Evolutionary conservation across 1,140 invertebrate genomes (phyloP).

Genomic region (Euschistus heros): DNA sequence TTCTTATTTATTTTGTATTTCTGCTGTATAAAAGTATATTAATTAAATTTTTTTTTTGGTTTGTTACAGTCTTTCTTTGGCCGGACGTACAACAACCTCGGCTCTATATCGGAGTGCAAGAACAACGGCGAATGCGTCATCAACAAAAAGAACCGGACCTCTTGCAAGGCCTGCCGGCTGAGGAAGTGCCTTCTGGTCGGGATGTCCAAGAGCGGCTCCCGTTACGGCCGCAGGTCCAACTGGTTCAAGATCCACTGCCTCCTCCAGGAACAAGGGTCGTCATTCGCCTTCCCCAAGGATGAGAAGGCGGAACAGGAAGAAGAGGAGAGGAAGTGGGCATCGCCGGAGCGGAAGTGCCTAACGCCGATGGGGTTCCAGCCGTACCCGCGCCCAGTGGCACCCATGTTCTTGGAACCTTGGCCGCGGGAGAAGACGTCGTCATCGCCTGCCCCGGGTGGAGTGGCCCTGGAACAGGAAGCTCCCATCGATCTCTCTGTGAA

Average conservation of each 20-base stretch:
- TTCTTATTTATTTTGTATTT: too few relatives aligned
- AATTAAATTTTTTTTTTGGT: constrained; percentile 31
- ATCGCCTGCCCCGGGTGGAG: not conserved
- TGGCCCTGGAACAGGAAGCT: constrained; percentile 21
- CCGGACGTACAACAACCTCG: constrained; percentile 88
- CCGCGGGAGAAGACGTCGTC: constrained; percentile 12
- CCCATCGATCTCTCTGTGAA: constrained; percentile 27
- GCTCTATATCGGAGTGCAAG: constrained; percentile 82
- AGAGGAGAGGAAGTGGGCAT: not conserved
- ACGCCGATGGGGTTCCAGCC: constrained; percentile 7
- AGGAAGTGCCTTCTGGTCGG: constrained; percentile 86
- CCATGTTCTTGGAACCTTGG: constrained; percentile 17
- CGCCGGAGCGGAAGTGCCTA: not conserved
- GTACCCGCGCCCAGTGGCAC: not conserved
- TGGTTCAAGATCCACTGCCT: constrained; percentile 54
- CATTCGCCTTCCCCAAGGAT: not conserved
- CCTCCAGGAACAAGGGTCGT: constrained; percentile 38
- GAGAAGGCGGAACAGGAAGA: constrained; percentile 6
- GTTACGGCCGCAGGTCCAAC: constrained; percentile 46
- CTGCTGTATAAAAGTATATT: too few relatives aligned
- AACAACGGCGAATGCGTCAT: constrained; percentile 89
- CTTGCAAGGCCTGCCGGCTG: constrained; percentile 88
- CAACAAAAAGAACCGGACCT: constrained; percentile 90
- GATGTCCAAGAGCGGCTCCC: constrained; percentile 89
- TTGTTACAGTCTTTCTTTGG: constrained; percentile 92